Evolutionary conservation across 2,888 invertebrate species (phyloP).

Genomic region (Philopedon plagiatum): DNA sequence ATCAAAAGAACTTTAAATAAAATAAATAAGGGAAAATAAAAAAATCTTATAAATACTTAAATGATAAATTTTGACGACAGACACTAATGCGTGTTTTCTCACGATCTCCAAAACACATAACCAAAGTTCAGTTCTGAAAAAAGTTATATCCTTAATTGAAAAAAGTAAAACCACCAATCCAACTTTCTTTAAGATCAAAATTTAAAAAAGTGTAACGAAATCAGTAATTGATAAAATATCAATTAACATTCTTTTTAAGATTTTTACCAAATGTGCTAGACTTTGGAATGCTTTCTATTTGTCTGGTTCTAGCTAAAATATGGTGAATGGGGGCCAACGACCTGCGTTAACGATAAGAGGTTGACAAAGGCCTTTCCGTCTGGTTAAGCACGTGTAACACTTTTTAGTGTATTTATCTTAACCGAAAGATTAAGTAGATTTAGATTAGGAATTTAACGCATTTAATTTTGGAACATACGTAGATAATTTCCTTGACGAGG

Average conservation of each 20-base stretch:
- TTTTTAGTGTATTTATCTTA: slow-evolving; percentile 23
- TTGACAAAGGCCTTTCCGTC: slow-evolving; percentile 34
- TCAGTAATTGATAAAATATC: slow-evolving; percentile 1
- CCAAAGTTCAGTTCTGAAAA: too few species aligned
- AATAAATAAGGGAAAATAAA: too few species aligned
- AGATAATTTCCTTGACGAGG: neutral
- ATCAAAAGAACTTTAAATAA: too few species aligned
- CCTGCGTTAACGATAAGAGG: slow-evolving; percentile 32
- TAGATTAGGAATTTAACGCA: neutral
- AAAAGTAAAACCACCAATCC: neutral
- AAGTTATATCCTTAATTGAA: neutral
- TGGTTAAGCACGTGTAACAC: slow-evolving; percentile 16
- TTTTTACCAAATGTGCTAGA: slow-evolving; percentile 8
- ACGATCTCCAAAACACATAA: neutral
- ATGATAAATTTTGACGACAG: too few species aligned
- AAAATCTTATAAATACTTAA: too few species aligned
- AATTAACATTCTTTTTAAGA: slow-evolving; percentile 6
- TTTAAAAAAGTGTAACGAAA: slow-evolving; percentile 5
- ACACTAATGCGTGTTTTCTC: too few species aligned
- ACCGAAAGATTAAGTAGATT: slow-evolving; percentile 10
- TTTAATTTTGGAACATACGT: neutral
- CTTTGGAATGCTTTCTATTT: slow-evolving; percentile 19
- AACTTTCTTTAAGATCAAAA: neutral
- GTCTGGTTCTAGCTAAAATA: slow-evolving; percentile 24
- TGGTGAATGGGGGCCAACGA: slow-evolving; percentile 30